These are phyloP conservation scores for Oceanites oceanicus DNA, from an alignment of 2,113 vertebrate species.

Conservation along the genomic window DNA sequence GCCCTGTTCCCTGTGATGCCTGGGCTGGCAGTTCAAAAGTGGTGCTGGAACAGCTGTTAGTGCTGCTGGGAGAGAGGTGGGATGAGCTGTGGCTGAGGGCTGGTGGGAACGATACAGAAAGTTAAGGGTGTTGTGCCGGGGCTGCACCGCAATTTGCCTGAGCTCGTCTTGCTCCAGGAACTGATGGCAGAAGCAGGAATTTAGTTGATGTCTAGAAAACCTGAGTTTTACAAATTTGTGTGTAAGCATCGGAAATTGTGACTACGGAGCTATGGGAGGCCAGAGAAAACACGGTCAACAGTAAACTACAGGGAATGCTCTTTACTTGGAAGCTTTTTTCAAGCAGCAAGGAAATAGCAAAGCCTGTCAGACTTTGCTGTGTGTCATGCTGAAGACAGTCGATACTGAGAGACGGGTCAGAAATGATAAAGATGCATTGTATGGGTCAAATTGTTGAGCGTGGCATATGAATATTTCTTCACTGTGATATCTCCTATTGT, in stretches of 20 bases:
- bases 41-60: not conserved
- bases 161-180: not conserved
- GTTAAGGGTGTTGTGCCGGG: not conserved
- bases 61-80: too few species aligned
- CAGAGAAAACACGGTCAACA: not conserved
- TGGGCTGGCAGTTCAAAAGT: not conserved
- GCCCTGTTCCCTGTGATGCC: fast-evolving
- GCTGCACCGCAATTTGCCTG: not conserved
- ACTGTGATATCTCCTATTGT: not conserved
- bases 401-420: not conserved
- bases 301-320: not conserved
- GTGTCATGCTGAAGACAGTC: not conserved
- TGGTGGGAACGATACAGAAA: not conserved
- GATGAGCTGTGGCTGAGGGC: not conserved
- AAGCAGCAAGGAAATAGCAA: not conserved
- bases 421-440: not conserved
- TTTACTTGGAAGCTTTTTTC: not conserved
- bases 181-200: not conserved
- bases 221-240: not conserved
- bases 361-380: not conserved
- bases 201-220: not conserved
- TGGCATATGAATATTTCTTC: not conserved
- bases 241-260: not conserved
- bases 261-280: not conserved
- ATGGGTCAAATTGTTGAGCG: not conserved